A percentile compares a stretch with the other conserved stretches of the same genome.
Evolutionary conservation across 2,888 invertebrate genomes (phyloP).

Genomic region (Congeria kusceri): DNA sequence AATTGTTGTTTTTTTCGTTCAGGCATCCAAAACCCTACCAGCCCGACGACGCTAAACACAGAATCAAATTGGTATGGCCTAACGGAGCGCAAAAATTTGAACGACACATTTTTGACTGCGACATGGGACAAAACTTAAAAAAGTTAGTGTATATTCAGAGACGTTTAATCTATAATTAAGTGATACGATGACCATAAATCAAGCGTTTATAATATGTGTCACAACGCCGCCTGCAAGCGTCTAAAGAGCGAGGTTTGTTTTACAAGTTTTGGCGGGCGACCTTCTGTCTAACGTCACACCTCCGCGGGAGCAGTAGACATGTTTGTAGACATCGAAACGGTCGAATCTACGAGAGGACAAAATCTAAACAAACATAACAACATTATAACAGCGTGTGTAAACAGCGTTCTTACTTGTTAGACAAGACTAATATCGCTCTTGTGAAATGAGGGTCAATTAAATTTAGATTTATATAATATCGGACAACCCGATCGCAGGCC

Average conservation of each 20-base stretch:
- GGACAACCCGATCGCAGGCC: constrained; percentile 30
- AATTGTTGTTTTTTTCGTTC: too few species aligned
- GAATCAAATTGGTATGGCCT: too few species aligned
- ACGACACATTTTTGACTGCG: too few species aligned
- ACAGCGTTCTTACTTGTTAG: constrained; percentile 22
- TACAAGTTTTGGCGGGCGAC: neutral
- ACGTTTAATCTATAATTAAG: constrained; percentile 1
- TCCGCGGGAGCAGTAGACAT: neutral
- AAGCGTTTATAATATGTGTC: neutral
- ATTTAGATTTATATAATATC: constrained; percentile 27
- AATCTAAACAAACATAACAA: constrained; percentile 37
- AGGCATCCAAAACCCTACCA: too few species aligned
- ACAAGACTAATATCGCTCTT: constrained; percentile 41
- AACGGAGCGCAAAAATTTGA: too few species aligned
- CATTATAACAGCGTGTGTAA: constrained; percentile 35
- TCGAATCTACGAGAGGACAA: constrained; percentile 13
- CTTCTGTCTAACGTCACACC: constrained; percentile 5
- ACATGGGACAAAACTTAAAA: neutral
- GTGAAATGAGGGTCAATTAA: constrained; percentile 40
- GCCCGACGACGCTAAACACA: too few species aligned
- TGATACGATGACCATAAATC: neutral
- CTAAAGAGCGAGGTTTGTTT: neutral
- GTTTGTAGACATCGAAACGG: constrained; percentile 20
- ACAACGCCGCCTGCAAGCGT: neutral
- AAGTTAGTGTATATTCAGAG: neutral